Evolutionary conservation across 2,113 vertebrate genomes (phyloP).

Genomic region (Anguilla rostrata): DNA sequence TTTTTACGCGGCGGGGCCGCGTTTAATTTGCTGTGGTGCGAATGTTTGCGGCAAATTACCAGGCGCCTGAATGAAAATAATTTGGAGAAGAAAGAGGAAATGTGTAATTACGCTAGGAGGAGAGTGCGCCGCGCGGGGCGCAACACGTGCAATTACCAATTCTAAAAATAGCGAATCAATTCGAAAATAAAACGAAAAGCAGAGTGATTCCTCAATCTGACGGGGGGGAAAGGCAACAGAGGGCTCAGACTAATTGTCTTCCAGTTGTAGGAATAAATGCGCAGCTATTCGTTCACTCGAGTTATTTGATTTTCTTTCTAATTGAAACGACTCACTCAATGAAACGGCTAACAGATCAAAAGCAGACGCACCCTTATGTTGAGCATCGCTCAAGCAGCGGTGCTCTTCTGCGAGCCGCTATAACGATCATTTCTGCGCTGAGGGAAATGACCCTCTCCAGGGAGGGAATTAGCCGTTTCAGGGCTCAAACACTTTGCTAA

Average conservation of each 20-base stretch:
- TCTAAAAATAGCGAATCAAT: background rate
- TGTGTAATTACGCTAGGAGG: too few relatives aligned
- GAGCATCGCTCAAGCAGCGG: background rate
- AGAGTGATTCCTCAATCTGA: background rate
- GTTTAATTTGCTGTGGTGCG: background rate
- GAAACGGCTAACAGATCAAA: background rate
- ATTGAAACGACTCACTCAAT: background rate
- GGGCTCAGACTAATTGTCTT: background rate
- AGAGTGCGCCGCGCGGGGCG: too few relatives aligned
- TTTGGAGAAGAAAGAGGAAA: too few relatives aligned
- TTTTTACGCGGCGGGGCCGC: background rate
- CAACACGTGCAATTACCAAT: background rate
- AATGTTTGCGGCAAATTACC: background rate
- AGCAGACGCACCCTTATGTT: background rate
- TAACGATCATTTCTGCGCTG: background rate
- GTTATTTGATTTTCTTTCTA: background rate
- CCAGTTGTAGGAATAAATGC: background rate
- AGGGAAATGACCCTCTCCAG: conserved; percentile 20
- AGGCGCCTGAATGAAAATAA: background rate
- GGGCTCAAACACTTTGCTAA: conserved; percentile 29
- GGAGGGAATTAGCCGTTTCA: conserved; percentile 32
- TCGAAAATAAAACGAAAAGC: background rate
- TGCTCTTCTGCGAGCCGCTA: background rate
- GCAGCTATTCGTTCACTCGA: background rate
- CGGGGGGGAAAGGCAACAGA: background rate